These are phyloP conservation scores for Cepaea nemoralis DNA, from an alignment of 1,140 invertebrate genomes.

Conservation along the genomic window DNA sequence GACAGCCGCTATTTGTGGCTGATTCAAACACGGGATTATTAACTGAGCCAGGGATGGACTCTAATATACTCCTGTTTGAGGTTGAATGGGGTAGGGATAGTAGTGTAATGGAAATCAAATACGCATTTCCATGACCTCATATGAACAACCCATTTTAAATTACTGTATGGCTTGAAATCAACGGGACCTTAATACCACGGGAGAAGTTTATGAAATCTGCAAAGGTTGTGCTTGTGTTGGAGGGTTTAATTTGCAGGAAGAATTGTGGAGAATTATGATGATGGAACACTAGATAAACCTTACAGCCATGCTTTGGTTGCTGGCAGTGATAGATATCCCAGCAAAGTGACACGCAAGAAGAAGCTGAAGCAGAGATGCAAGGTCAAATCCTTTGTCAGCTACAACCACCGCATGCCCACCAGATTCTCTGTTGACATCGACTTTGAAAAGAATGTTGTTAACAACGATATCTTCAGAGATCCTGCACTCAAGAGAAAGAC, in stretches of 20 bases:
- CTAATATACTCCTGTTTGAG: too few species aligned
- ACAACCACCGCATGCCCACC: constrained; percentile 98
- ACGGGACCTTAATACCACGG: too few species aligned
- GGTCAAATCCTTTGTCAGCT: constrained; percentile 98
- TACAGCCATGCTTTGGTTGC: constrained; percentile 97
- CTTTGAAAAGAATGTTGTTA: constrained; percentile 86
- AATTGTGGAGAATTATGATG: constrained; percentile 84
- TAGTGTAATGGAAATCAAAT: too few species aligned
- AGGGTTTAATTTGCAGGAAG: background rate
- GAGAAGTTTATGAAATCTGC: background rate
- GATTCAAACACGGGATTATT: too few species aligned
- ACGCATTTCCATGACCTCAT: too few species aligned
- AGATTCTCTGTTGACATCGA: constrained; percentile 93
- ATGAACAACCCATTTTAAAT: too few species aligned
- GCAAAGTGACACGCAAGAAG: constrained; percentile 96
- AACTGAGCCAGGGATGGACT: too few species aligned
- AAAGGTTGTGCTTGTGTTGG: background rate
- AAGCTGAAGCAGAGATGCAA: constrained; percentile 96
- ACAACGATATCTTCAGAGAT: constrained; percentile 93
- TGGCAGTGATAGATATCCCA: constrained; percentile 96
- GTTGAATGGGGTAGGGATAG: too few species aligned
- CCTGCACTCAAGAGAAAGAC: constrained; percentile 95
- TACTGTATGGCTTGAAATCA: too few species aligned
- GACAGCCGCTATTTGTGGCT: too few species aligned
- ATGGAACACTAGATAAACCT: constrained; percentile 93